Evolutionary conservation across 1,140 invertebrate genomes (phyloP), one percentile per base, ranked within the genome.

Genomic region (Copidosoma floridanum): DNA sequence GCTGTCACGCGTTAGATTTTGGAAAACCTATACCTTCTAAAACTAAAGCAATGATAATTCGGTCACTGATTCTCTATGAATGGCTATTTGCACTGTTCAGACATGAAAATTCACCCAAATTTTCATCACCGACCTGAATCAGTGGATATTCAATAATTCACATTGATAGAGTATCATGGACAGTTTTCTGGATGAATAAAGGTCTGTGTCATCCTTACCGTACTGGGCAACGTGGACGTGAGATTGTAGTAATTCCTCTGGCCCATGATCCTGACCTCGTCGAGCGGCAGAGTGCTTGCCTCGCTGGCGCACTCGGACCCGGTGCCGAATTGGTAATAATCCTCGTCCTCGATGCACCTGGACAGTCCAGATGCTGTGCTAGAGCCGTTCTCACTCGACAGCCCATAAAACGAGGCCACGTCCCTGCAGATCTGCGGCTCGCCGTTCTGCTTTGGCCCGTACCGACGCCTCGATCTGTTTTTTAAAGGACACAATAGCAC

Each of bases 201-300:
- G n/a, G n/a, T n/a, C n/a, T n/a, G n/a, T n/a, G n/a, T n/a, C n/a
- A n/a, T n/a, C n/a, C 38, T 59, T 12, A 59, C 57, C 40, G 11
- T 11, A 16, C 44, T 48, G 0, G 77, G 75, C 18, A 79, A 23
- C 0, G 70, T 74, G 0, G 78, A 71, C 1, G 81, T 79, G 10
- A 83, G 64, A 57, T 85, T 83, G 63, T 84, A 84, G 56, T 84
- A 83, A 41, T 77, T 73, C 20, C 20, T 66, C 0, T 74, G 77
- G 18, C 77, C 73, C 0, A 76, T 80, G 21, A 76, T 74, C 0
- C 69, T 70, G 4, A 83, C 57, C 16, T 18, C 20, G 26, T 61
- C 59, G 23, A 48, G 7, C 1, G 58, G 43, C 7, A 61, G 27
- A 16, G 35, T 53, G 7, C 35, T 37, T 1, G 55, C 20, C 4